Evolutionary conservation across 1,140 invertebrate species (phyloP).

Genomic region (Danaus melanippus): DNA sequence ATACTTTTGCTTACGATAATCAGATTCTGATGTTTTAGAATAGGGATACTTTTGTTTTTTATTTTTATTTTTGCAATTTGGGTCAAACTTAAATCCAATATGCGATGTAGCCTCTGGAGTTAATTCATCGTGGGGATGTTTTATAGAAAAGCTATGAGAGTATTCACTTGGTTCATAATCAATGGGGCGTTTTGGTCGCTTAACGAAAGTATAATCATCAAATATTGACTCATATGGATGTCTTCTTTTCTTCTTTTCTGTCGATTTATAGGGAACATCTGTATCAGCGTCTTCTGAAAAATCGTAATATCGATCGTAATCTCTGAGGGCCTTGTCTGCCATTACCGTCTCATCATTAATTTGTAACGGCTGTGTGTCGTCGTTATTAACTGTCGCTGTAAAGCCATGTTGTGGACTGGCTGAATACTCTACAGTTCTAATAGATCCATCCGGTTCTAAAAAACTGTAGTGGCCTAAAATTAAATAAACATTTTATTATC

Average conservation of each 20-base stretch:
- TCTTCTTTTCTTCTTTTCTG: constrained; percentile 38
- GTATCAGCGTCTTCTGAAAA: constrained; percentile 44
- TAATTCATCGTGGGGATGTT: constrained; percentile 48
- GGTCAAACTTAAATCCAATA: constrained; percentile 44
- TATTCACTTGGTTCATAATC: constrained; percentile 55
- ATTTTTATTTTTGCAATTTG: constrained; percentile 55
- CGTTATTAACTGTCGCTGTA: constrained; percentile 46
- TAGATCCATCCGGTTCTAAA: constrained; percentile 67
- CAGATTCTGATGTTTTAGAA: constrained; percentile 32
- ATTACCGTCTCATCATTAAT: constrained; percentile 24
- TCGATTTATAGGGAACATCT: constrained; percentile 33
- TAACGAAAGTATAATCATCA: constrained; percentile 38
- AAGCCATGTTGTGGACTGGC: constrained; percentile 62
- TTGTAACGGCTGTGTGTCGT: constrained; percentile 19
- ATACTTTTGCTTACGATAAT: constrained; percentile 48
- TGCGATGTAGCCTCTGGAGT: constrained; percentile 35
- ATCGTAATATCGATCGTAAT: constrained; percentile 50
- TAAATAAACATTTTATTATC: constrained; percentile 12
- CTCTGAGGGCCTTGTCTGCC: constrained; percentile 52
- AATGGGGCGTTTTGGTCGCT: constrained; percentile 40
- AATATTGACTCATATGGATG: constrained; percentile 41
- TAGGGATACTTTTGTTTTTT: constrained; percentile 47
- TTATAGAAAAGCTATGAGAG: constrained; percentile 52
- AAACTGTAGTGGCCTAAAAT: constrained; percentile 63
- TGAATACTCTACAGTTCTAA: constrained; percentile 67